phyloP scores from a whole-genome alignment of 2,888 invertebrate species.

The Tanypteryx hageni region DNA sequence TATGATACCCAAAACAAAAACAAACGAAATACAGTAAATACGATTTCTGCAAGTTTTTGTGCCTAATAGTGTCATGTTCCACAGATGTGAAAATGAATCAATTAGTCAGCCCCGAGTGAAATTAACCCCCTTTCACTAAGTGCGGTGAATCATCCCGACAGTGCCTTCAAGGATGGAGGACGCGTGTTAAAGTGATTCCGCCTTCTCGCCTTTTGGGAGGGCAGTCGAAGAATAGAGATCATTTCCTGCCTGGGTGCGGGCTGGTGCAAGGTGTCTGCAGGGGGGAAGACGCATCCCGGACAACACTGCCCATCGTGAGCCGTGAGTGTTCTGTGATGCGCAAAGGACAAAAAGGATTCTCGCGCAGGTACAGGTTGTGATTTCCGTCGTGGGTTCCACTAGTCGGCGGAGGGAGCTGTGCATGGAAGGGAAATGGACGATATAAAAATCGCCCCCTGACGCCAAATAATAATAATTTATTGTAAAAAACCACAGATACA shows the following conservation, averaged over 20 bases:
- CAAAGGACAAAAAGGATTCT: slow-evolving; percentile 50
- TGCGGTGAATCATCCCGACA: slow-evolving; percentile 55
- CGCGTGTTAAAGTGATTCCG: slow-evolving; percentile 41
- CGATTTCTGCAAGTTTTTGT: slow-evolving; percentile 21
- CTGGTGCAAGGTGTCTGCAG: slow-evolving; percentile 13
- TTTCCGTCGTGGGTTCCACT: slow-evolving; percentile 60
- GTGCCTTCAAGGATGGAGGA: slow-evolving; percentile 51
- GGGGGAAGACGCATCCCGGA: neutral
- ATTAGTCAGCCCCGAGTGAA: slow-evolving; percentile 63
- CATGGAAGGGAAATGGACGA: slow-evolving; percentile 59
- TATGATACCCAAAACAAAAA: neutral
- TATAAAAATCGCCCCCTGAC: slow-evolving; percentile 56
- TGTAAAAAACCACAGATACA: slow-evolving; percentile 42
- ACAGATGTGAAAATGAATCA: slow-evolving; percentile 63
- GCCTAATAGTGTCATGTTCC: slow-evolving; percentile 61
- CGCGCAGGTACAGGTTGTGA: slow-evolving; percentile 64
- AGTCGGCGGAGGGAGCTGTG: slow-evolving; percentile 64
- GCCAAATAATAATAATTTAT: slow-evolving; percentile 64
- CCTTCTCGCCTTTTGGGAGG: neutral
- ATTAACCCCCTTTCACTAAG: slow-evolving; percentile 47
- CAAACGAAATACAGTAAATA: slow-evolving; percentile 15
- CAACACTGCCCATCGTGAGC: neutral
- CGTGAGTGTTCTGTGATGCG: slow-evolving; percentile 58
- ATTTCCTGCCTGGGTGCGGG: neutral
- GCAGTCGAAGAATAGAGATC: neutral